Conservation (phyloP, 2,888 invertebrate species). For the Agrochola lychnidis region DNA sequence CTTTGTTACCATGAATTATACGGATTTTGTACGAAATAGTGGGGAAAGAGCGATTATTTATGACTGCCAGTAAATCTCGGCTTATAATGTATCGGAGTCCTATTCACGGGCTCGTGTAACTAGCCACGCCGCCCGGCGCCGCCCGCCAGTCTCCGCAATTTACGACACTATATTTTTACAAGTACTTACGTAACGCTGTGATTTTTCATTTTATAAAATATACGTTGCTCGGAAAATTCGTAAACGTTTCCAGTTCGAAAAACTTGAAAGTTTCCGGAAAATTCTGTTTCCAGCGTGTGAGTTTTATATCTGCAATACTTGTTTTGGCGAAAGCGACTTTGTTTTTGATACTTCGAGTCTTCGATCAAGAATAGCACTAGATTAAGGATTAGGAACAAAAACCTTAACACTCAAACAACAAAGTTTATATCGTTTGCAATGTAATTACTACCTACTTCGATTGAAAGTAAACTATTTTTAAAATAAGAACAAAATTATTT, state of each 20-base stretch:
- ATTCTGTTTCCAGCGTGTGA: not conserved
- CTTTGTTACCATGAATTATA: slow-evolving; percentile 80
- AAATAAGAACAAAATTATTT: no score
- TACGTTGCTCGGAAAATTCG: slow-evolving; percentile 26
- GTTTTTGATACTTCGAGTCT: no score
- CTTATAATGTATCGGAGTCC: slow-evolving; percentile 80
- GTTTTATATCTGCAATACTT: not conserved
- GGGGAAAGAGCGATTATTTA: slow-evolving; percentile 81
- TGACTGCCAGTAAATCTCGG: slow-evolving; percentile 80
- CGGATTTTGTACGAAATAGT: slow-evolving; percentile 77
- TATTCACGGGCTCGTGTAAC: slow-evolving; percentile 65
- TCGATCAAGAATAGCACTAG: no score
- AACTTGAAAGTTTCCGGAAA: slow-evolving; percentile 27
- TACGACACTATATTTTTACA: slow-evolving; percentile 74
- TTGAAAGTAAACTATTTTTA: no score
- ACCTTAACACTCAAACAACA: no score
- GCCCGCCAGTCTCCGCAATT: slow-evolving; percentile 64
- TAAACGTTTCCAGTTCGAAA: slow-evolving; percentile 35
- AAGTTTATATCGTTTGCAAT: no score
- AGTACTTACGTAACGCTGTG: slow-evolving; percentile 55
- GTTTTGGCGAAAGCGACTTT: not conserved
- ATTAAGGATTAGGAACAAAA: no score
- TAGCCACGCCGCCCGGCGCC: slow-evolving; percentile 56
- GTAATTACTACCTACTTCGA: no score
- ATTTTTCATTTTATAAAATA: slow-evolving; percentile 63